Conservation (phyloP, 92 coral and sea anemone genomes). For the Porites lobata region DNA sequence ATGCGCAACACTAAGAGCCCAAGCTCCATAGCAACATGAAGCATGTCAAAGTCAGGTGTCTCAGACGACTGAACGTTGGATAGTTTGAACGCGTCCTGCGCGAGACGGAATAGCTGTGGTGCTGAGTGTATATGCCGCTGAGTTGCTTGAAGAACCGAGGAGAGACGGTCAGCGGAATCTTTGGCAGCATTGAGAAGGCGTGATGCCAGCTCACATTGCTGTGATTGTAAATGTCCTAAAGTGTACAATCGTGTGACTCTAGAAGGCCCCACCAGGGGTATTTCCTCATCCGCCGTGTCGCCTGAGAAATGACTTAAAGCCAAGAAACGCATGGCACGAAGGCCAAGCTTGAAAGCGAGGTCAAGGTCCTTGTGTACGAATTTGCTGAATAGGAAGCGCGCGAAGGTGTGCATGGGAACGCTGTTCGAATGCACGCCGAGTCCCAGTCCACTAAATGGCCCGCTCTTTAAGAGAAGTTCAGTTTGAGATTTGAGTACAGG, state of each 20-base stretch:
- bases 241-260: slow-evolving; percentile 84
- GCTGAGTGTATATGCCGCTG: slow-evolving; percentile 94
- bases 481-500: slow-evolving; percentile 82
- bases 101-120: slow-evolving; percentile 94
- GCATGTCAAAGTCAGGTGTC: slow-evolving; percentile 71
- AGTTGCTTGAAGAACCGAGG: slow-evolving; percentile 67
- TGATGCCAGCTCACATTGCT: slow-evolving; percentile 97
- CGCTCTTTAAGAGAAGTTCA: slow-evolving; percentile 80
- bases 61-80: slow-evolving; percentile 61
- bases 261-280: slow-evolving; percentile 68
- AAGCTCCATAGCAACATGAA: slow-evolving; percentile 88
- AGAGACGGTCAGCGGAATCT: slow-evolving; percentile 73
- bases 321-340: slow-evolving; percentile 91
- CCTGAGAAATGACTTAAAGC: slow-evolving; percentile 67
- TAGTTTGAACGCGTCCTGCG: slow-evolving; percentile 94
- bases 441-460: slow-evolving; percentile 94
- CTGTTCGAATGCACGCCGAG: slow-evolving; percentile 88
- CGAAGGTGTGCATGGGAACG: slow-evolving; percentile 98
- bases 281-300: slow-evolving; percentile 75
- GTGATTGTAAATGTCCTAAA: slow-evolving; percentile 94
- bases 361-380: slow-evolving; percentile 82
- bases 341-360: slow-evolving; percentile 94
- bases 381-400: slow-evolving; percentile 88
- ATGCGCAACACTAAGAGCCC: slow-evolving; percentile 90
- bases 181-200: slow-evolving; percentile 94